These are phyloP conservation scores for Picus viridis DNA, from an alignment of 2,797 vertebrate genomes.

Conservation along the genomic window DNA sequence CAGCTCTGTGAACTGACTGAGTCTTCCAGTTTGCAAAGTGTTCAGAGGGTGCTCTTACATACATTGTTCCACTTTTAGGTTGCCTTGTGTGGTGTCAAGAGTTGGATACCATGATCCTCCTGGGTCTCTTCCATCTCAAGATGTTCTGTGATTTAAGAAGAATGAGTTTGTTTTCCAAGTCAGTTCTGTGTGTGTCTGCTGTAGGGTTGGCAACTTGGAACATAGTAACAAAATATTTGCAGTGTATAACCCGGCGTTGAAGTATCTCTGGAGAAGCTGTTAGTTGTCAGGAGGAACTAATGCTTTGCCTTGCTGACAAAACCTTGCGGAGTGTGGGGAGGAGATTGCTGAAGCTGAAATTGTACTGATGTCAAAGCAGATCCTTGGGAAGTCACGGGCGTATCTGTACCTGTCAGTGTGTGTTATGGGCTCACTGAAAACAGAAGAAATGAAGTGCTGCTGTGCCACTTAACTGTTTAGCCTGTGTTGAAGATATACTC, in stretches of 20 bases:
- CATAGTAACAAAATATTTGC: not conserved
- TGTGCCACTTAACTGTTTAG: not conserved
- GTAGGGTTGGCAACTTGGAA: not conserved
- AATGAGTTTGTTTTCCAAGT: not conserved
- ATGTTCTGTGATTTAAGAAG: not conserved
- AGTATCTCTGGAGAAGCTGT: not conserved
- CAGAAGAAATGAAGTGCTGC: not conserved
- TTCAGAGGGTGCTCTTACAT: not conserved
- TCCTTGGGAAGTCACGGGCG: not conserved
- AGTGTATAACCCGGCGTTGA: not conserved
- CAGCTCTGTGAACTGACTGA: not conserved
- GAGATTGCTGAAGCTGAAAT: not conserved
- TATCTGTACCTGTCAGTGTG: not conserved
- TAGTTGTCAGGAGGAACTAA: not conserved
- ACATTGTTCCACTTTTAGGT: not conserved
- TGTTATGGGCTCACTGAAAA: not conserved
- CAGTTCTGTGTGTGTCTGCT: not conserved
- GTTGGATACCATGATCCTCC: fast-evolving
- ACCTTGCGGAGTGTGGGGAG: not conserved
- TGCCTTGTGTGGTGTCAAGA: not conserved
- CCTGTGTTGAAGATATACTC: not conserved
- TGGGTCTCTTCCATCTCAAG: not conserved
- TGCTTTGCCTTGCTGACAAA: not conserved
- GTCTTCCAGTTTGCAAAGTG: not conserved
- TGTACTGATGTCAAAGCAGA: not conserved